Evolutionary conservation across 2,113 vertebrate species (phyloP).

Genomic region (Genyomyrus donnyi): DNA sequence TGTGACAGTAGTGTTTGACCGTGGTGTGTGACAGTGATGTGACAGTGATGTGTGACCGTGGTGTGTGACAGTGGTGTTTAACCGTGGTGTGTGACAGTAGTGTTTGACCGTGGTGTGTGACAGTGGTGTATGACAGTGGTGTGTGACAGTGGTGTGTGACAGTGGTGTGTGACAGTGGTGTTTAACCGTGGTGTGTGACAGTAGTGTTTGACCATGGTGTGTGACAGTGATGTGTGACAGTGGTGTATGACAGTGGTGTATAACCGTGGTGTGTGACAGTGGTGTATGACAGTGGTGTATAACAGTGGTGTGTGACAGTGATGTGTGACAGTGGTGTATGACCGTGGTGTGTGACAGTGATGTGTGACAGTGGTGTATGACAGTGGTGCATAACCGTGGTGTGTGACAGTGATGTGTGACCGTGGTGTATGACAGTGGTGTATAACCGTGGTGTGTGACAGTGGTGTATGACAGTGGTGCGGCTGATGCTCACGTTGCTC

Average conservation of each 20-base stretch:
- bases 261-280: neutral
- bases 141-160: neutral
- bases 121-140: neutral
- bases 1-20: neutral
- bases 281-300: neutral
- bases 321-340: too few relatives aligned
- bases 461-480: neutral
- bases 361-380: too few relatives aligned
- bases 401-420: neutral
- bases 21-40: neutral
- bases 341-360: neutral
- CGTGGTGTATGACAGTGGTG: too few relatives aligned
- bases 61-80: too few relatives aligned
- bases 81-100: neutral
- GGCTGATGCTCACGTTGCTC: constrained; percentile 61
- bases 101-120: rapidly evolving
- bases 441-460: too few relatives aligned
- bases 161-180: neutral
- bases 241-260: neutral
- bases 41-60: too few relatives aligned
- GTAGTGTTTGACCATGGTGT: neutral
- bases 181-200: neutral
- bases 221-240: neutral
- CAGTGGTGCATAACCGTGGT: too few relatives aligned
- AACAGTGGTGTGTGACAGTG: neutral